Percentiles rank a stretch among this genome's conserved stretches.
These are phyloP conservation scores for Prolemur simus DNA, from an alignment of 2,113 vertebrate species.

Conservation along the genomic window DNA sequence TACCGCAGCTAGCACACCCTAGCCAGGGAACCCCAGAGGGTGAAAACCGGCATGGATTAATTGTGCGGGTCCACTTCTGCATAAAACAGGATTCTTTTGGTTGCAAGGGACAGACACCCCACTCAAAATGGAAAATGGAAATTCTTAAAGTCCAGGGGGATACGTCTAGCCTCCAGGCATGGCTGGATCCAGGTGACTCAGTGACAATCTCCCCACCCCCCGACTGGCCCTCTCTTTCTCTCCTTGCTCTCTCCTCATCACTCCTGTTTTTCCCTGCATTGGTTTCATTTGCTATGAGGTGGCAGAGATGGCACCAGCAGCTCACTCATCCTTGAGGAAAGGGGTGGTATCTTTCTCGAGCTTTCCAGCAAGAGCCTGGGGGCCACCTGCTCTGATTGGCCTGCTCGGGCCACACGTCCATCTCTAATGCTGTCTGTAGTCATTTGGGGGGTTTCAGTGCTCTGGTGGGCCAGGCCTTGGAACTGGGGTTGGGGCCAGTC, in stretches of 20 bases:
- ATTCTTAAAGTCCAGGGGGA: not conserved
- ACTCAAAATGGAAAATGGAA: not conserved
- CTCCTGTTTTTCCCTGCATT: not conserved
- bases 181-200: not conserved
- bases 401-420: not conserved
- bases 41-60: not conserved
- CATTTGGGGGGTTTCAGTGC: not conserved
- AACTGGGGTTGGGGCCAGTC: not conserved
- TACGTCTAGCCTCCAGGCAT: not conserved
- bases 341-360: not conserved
- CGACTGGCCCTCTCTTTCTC: not conserved
- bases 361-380: not conserved
- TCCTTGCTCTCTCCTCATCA: not conserved
- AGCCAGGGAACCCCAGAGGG: accelerated
- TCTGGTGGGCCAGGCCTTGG: not conserved
- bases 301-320: not conserved
- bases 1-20: too few species aligned
- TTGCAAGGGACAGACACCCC: not conserved
- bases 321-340: not conserved
- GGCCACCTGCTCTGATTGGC: not conserved
- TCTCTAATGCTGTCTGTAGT: not conserved
- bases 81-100: not conserved
- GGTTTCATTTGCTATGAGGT: not conserved
- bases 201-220: not conserved
- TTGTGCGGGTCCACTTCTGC: not conserved